Conservation (phyloP, 1,140 invertebrate species). For the Scaptomyza pallida region DNA sequence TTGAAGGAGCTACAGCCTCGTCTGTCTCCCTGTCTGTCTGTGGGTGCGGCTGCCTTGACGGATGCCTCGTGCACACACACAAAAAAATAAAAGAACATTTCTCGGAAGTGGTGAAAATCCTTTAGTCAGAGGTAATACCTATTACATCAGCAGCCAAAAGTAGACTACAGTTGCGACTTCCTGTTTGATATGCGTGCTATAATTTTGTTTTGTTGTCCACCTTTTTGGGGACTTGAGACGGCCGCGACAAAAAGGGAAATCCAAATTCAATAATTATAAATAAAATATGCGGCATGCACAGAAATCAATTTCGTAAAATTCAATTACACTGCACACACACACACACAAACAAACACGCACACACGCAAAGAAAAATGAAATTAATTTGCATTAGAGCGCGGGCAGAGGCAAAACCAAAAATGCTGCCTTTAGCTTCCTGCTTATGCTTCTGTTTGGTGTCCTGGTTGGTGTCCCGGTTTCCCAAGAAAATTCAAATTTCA, state of each 20-base stretch:
- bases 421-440: not conserved
- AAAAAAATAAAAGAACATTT: conserved; percentile 22
- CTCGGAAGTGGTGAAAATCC: conserved; percentile 54
- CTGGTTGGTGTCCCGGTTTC: too few species aligned
- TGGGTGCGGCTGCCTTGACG: conserved; percentile 47
- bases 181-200: not conserved
- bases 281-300: conserved; percentile 18
- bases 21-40: conserved; percentile 8
- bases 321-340: conserved; percentile 33
- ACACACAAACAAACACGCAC: conserved; percentile 3
- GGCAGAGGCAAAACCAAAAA: conserved; percentile 6
- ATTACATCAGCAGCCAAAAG: conserved; percentile 73
- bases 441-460: not conserved
- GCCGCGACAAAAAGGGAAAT: conserved; percentile 8
- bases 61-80: conserved; percentile 8
- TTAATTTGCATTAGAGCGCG: conserved; percentile 36
- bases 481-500: conserved; percentile 45
- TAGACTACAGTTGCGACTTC: conserved; percentile 29
- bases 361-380: conserved; percentile 35
- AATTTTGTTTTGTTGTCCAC: not conserved
- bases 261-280: conserved; percentile 43
- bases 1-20: conserved; percentile 12
- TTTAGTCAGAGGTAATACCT: conserved; percentile 57
- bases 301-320: conserved; percentile 44
- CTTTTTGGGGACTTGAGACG: not conserved